Base-by-base conservation (phyloP, 2,113 vertebrate genomes). In the Hyperopisus bebe region DNA sequence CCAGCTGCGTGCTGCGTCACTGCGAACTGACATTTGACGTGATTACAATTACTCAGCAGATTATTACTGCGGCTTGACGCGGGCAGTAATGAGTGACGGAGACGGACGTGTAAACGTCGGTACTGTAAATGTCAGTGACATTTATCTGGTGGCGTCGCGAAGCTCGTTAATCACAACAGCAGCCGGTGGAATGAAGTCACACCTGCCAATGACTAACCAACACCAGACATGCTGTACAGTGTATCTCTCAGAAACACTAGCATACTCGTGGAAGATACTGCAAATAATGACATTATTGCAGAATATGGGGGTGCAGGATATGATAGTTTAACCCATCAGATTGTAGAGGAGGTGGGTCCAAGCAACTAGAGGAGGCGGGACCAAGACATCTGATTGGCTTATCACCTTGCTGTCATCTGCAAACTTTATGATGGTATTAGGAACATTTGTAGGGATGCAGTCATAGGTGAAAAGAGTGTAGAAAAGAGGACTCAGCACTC, bases 81-180 rank as follows among this genome's bases (percentile, higher is more conserved):
- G 58, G 74, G 87, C 93, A 93, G 94, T 94, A 94, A 84, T 89
- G 91, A 77, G 82, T 92, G 93, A 93, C 92, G 92, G 94, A 93
- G 83, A 91, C 90, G 89, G 44, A 17, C 92, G 92, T 90, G 89
- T 89, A 91, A 90, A 94, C 93, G 92, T 66, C 46, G 90, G 89
- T 91, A 91, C 44, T 3, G 48, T 89, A 91, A 91, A 93, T 92
- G 92, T 91, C 90, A 90, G 51, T 58, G 88, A 62, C 88, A 89
- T 94, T 93, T 88, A 91, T 94, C 91, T 93, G 90, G 13, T 87
- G 27, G 7, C 3, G 27, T 10, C n/a, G 89, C 90, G 39, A 6
- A 42, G 91, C 94, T 93, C 50, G 13, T 55, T 55, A n/a, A 53
- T 92, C 91, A 82, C 62, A 0, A 84, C 90, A 90, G 93, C 92